These are phyloP conservation scores for Acrobasis repandana DNA, from an alignment of 2,888 invertebrate species.

Conservation along the genomic window DNA sequence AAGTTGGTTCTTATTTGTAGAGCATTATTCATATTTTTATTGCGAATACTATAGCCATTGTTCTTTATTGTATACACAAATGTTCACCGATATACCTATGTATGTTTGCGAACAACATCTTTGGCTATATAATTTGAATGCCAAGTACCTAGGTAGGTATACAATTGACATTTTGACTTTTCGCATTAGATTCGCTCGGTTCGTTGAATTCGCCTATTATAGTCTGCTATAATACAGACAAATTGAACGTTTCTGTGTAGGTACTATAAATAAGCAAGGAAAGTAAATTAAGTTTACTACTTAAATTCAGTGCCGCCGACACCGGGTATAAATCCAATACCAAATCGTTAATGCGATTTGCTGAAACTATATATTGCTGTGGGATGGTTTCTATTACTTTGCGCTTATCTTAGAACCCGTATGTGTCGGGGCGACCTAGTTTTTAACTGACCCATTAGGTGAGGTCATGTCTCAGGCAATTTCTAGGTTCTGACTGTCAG, in stretches of 20 bases:
- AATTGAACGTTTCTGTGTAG: neutral
- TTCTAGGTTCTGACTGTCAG: constrained; percentile 57
- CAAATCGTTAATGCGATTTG: constrained; percentile 11
- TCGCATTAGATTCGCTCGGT: neutral
- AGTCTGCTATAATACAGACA: neutral
- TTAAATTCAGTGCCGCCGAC: neutral
- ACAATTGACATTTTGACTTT: neutral
- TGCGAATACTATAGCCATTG: neutral
- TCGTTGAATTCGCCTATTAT: neutral
- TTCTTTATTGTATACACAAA: neutral
- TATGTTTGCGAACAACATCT: neutral
- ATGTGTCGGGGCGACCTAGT: constrained; percentile 44
- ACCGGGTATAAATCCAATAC: neutral
- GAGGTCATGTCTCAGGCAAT: constrained; percentile 56
- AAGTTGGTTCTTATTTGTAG: neutral
- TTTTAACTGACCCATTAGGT: constrained; percentile 49
- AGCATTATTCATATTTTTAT: neutral
- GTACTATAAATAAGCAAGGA: too few relatives aligned
- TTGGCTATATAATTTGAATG: neutral
- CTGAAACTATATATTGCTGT: neutral
- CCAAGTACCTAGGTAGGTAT: neutral
- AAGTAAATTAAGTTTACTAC: neutral
- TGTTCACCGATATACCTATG: neutral
- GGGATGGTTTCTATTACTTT: neutral
- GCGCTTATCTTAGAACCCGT: neutral